phyloP scores from a whole-genome alignment of 64 coral and sea anemone species.

The Cladopsammia gracilis region DNA sequence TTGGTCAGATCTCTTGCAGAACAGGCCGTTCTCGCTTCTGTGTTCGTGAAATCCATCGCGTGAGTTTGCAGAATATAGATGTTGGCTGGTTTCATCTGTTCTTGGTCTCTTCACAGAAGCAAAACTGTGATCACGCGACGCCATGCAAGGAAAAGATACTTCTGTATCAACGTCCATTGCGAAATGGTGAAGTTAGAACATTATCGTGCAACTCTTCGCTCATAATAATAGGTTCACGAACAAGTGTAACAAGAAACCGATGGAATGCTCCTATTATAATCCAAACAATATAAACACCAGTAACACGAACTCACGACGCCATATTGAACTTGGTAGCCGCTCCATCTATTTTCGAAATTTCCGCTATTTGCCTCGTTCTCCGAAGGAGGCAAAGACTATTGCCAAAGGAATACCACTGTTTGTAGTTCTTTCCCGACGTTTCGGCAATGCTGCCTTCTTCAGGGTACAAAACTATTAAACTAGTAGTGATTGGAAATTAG shows the following conservation, averaged over 20 bases:
- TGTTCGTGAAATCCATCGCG: not conserved
- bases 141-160: not conserved
- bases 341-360: too few relatives aligned
- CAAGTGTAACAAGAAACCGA: not conserved
- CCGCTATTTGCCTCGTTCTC: too few relatives aligned
- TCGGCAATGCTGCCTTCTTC: too few relatives aligned
- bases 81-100: not conserved
- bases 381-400: too few relatives aligned
- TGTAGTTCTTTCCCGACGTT: too few relatives aligned
- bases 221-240: not conserved
- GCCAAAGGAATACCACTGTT: too few relatives aligned
- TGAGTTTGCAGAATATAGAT: not conserved
- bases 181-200: not conserved
- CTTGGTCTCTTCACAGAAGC: not conserved
- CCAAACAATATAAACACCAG: too few relatives aligned
- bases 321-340: too few relatives aligned
- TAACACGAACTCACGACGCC: too few relatives aligned
- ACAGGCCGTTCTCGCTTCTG: not conserved
- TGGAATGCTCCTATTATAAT: too few relatives aligned
- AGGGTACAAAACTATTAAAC: too few relatives aligned
- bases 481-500: too few relatives aligned
- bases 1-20: not conserved
- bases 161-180: slow-evolving; percentile 25
- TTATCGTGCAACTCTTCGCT: not conserved
- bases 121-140: not conserved